Evolutionary conservation across 1,140 invertebrate genomes (phyloP).

Genomic region (Lucilia sericata): DNA sequence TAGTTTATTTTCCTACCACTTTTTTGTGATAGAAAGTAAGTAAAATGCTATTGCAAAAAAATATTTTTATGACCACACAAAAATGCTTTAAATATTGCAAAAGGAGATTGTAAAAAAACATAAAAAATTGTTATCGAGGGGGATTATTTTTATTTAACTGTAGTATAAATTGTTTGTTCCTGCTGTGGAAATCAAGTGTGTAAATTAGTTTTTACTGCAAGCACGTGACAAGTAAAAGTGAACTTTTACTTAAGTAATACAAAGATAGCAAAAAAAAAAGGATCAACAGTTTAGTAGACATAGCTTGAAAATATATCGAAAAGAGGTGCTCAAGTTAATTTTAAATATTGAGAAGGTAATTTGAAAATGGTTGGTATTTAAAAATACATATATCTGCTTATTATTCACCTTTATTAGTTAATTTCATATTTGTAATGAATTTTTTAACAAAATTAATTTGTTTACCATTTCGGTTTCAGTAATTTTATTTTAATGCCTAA

Average conservation of each 20-base stretch:
- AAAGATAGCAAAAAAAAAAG: neutral
- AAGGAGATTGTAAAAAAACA: neutral
- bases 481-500: neutral
- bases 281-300: conserved; percentile 28
- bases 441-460: no score
- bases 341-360: no score
- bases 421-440: no score
- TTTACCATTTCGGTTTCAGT: no score
- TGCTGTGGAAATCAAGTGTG: neutral
- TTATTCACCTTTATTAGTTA: no score
- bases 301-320: neutral
- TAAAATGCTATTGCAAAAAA: conserved; percentile 2
- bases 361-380: no score
- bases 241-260: neutral
- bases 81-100: conserved; percentile 18
- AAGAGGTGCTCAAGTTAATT: no score
- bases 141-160: neutral
- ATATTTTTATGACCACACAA: conserved; percentile 35
- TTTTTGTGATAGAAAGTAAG: neutral
- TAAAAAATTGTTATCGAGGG: neutral
- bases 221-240: neutral
- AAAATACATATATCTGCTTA: no score
- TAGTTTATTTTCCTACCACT: conserved; percentile 33
- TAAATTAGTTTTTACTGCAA: conserved; percentile 34
- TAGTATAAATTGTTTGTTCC: neutral